Percentiles rank a stretch among this genome's conserved stretches.
These are phyloP conservation scores for Suricata suricatta DNA, from an alignment of 2,113 vertebrate genomes.

Conservation along the genomic window DNA sequence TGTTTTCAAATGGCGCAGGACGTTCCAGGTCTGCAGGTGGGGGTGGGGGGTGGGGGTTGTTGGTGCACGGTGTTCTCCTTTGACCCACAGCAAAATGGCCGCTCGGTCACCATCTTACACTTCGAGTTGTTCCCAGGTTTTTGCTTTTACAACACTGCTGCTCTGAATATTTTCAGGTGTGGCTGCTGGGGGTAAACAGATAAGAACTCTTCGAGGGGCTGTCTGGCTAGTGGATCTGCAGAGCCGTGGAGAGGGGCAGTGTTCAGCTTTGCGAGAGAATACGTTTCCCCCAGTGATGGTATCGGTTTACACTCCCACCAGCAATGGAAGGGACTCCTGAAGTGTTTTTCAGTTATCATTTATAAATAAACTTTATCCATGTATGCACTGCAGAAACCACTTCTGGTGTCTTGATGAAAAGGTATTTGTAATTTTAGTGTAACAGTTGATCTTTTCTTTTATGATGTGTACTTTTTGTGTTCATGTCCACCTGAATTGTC, in stretches of 20 bases:
- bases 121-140: neutral
- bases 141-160: neutral
- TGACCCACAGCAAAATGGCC: too few species aligned
- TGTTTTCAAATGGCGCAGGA: too few species aligned
- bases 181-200: neutral
- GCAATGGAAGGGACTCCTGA: neutral
- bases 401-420: neutral
- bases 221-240: neutral
- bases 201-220: neutral
- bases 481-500: neutral
- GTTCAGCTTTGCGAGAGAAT: neutral
- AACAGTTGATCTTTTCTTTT: neutral
- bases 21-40: too few species aligned
- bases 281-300: neutral
- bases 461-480: neutral
- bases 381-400: neutral
- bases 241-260: rapidly evolving
- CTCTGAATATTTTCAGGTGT: neutral
- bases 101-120: too few species aligned
- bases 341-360: neutral
- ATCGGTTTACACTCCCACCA: neutral
- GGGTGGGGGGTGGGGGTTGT: too few species aligned
- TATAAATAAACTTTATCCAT: neutral
- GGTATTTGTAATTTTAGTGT: neutral
- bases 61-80: too few species aligned